These are phyloP conservation scores for Synergus japonicus DNA, from an alignment of 2,888 invertebrate genomes.

Conservation along the genomic window DNA sequence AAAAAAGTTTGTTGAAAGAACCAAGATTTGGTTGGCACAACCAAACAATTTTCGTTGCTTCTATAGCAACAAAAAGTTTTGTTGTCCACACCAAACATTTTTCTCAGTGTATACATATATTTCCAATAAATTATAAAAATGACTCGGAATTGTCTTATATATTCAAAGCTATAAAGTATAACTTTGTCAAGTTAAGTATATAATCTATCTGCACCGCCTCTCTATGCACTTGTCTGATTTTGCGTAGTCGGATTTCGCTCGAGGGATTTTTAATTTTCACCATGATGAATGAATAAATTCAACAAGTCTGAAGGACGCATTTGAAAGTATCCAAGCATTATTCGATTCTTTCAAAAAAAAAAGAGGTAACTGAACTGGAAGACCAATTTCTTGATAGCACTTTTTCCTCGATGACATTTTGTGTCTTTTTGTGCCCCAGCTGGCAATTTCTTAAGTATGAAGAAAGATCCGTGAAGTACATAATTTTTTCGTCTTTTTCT, in stretches of 20 bases:
- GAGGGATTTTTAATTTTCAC: neutral
- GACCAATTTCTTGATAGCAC: neutral
- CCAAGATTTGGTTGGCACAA: no score
- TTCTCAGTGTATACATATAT: no score
- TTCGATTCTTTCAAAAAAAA: no score
- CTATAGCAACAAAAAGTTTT: no score
- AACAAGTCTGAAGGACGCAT: slow-evolving; percentile 1
- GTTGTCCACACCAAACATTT: no score
- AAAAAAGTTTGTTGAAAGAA: no score
- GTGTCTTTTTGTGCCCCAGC: neutral
- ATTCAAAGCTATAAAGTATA: neutral
- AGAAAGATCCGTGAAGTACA: neutral
- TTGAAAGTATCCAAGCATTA: neutral
- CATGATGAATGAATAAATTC: neutral
- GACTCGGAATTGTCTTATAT: slow-evolving; percentile 28
- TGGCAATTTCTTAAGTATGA: neutral
- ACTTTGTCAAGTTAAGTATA: slow-evolving; percentile 10
- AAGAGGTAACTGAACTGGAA: no score
- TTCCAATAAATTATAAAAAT: neutral
- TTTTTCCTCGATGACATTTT: neutral
- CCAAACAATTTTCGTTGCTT: no score
- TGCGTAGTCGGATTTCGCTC: slow-evolving; percentile 23
- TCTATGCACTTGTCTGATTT: slow-evolving; percentile 9
- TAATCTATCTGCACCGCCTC: neutral
- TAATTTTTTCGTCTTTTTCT: neutral